Evolutionary conservation across 2,888 invertebrate species (phyloP).

Genomic region (Euphydryas editha): DNA sequence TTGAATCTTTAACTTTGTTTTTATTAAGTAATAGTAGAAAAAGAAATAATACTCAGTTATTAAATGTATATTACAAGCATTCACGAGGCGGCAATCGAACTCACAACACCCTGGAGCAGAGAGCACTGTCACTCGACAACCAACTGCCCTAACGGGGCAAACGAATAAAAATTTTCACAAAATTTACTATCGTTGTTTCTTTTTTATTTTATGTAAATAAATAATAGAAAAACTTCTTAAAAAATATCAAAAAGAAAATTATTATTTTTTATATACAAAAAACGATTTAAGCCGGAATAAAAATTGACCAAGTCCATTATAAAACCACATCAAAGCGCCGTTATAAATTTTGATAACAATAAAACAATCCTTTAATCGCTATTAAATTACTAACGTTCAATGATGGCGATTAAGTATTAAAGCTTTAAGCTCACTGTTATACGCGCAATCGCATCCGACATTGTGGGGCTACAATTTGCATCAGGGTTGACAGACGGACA

Average conservation of each 20-base stretch:
- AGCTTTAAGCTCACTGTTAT: constrained; percentile 54
- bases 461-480: constrained; percentile 54
- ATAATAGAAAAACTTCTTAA: too few species aligned
- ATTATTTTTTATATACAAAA: neutral
- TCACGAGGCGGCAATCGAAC: too few species aligned
- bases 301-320: constrained; percentile 13
- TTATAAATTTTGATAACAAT: constrained; percentile 19
- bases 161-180: too few species aligned
- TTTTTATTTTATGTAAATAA: too few species aligned
- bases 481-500: constrained; percentile 46
- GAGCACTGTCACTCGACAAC: too few species aligned
- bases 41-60: too few species aligned
- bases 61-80: too few species aligned
- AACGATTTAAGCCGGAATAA: neutral
- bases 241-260: neutral
- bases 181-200: too few species aligned
- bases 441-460: constrained; percentile 50
- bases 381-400: constrained; percentile 15
- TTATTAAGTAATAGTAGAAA: too few species aligned
- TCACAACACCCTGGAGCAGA: too few species aligned
- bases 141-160: too few species aligned
- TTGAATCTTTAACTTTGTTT: too few species aligned
- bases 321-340: constrained; percentile 15
- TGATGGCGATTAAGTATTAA: constrained; percentile 34
- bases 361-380: constrained; percentile 15